Base-by-base conservation (phyloP, 2,888 invertebrate species). In the Mycalesis mineus region DNA sequence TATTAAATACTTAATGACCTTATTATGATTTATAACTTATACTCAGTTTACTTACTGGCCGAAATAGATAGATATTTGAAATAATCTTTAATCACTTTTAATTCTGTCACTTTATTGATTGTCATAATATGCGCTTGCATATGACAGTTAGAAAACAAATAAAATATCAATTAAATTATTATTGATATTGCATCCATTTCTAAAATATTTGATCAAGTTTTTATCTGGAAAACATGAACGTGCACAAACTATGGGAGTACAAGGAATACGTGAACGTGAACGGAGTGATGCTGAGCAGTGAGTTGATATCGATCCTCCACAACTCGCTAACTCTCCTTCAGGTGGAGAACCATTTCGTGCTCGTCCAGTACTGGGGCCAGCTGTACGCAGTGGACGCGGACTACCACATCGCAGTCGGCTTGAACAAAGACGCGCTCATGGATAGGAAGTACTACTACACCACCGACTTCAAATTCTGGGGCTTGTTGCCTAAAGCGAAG, bases 321-420 rank as follows among this genome's bases (percentile, higher is more conserved):
- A 95, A 95, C 74, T 95, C 97, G 0, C 82, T 97, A 4, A 90
- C 94, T 0, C 84, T 96, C 56, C 86, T 97, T 39, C 94, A 97
- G 82, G 93, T 93, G 64, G 96, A 97, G 76, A 96, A 97, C 80
- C 96, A 96, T 77, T 96, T 97, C 78, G 82, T 91, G 13, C 92
- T 93, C 74, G 92, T 96, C 53, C 96, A 93, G 73, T 96, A 97
- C 73, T 97, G 97, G 96, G 97, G 97, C 0, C 93, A 94, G 74
- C 93, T 97, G 52, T 91, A 93, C 65, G 97, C 95, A 1, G 84
- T 92, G 0, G 92, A 93, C 64, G 91, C 91, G 14, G 96, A 97
- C 80, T 97, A 97, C 77, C 95, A 94, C 73, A 92, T 97, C 61
- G 95, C 95, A 1, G 95, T 93, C 71, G 97, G 97, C 11, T 93